phyloP scores from a whole-genome alignment of 2,113 vertebrate genomes.

The Oxyura jamaicensis region DNA sequence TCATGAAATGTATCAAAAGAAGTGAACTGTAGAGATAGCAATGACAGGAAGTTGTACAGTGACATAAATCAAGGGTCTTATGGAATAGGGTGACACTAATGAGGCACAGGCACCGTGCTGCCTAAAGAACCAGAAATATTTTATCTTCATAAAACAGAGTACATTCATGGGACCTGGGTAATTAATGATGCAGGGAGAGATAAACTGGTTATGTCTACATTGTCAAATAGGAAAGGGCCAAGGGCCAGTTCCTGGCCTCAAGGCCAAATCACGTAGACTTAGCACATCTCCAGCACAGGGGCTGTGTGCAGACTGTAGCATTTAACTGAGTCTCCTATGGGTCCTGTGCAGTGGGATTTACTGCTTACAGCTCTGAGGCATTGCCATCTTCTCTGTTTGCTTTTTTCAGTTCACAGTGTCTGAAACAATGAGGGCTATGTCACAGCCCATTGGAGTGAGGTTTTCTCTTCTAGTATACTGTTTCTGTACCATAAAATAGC shows the following conservation, averaged over 20 bases:
- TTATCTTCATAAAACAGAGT: neutral
- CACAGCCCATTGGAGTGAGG: neutral
- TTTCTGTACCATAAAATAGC: neutral
- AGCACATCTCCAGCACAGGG: neutral
- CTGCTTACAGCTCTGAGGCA: neutral
- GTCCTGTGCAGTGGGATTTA: accelerated
- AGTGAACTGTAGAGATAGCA: neutral
- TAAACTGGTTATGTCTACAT: neutral
- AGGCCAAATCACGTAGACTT: neutral
- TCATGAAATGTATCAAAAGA: neutral
- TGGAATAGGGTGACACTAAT: neutral
- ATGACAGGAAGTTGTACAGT: neutral
- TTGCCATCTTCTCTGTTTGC: neutral
- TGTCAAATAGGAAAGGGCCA: neutral
- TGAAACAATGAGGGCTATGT: neutral
- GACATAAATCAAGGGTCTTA: neutral
- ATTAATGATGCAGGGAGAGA: neutral
- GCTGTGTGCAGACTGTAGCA: neutral
- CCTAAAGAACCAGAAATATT: neutral
- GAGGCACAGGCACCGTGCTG: neutral
- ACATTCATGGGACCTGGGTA: neutral
- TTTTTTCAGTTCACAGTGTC: neutral
- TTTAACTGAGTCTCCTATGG: neutral
- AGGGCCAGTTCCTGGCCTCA: neutral
- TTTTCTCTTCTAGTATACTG: neutral